Conservation (phyloP, 2,113 vertebrate species). For the Microtus montanus region DNA sequence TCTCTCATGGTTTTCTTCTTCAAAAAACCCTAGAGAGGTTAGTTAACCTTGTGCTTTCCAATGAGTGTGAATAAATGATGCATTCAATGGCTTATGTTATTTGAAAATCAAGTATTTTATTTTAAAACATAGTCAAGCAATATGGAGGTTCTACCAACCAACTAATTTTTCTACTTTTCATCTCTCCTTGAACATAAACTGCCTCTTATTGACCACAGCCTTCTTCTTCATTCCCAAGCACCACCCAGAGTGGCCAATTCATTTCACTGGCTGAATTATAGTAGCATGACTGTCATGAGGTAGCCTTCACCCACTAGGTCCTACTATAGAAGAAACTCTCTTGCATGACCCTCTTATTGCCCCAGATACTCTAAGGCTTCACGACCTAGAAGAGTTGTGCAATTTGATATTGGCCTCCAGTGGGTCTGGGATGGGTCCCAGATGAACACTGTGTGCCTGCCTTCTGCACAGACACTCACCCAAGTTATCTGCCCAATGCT, state of each 20-base stretch:
- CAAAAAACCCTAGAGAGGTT: neutral
- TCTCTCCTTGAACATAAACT: neutral
- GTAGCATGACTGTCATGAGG: neutral
- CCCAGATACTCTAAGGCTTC: neutral
- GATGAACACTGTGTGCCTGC: neutral
- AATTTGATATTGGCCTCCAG: neutral
- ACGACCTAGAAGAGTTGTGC: neutral
- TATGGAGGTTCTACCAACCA: neutral
- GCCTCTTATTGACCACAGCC: neutral
- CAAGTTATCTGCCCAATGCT: neutral
- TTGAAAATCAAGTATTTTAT: neutral
- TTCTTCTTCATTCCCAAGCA: neutral
- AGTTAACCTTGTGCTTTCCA: neutral
- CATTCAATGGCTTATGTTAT: too few species aligned
- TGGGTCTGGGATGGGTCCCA: too few species aligned
- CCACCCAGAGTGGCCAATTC: accelerated
- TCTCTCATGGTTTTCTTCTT: neutral
- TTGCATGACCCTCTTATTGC: neutral
- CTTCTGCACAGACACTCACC: neutral
- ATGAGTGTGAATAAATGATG: neutral
- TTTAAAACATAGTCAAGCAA: neutral
- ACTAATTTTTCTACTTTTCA: neutral
- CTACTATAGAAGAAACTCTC: neutral
- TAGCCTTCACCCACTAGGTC: neutral
- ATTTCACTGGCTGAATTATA: accelerated